These are phyloP conservation scores for Anabas testudineus DNA, from an alignment of 2,797 vertebrate genomes.

Conservation along the genomic window DNA sequence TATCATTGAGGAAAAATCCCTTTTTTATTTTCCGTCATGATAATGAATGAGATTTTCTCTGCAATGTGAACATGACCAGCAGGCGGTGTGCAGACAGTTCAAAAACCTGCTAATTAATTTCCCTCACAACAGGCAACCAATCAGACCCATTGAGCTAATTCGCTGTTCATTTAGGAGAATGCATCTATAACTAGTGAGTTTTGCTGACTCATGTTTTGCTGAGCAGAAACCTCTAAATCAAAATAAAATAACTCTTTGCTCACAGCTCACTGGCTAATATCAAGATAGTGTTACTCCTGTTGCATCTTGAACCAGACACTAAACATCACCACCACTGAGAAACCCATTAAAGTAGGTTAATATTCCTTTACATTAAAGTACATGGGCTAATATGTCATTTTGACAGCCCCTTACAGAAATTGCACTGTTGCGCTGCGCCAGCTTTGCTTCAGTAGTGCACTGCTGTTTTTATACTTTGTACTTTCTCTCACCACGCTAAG, in stretches of 20 bases:
- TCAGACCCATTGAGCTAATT: slow-evolving; percentile 41
- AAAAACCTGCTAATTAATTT: slow-evolving; percentile 62
- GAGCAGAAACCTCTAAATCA: slow-evolving; percentile 15
- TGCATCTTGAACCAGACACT: background rate
- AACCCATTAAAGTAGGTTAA: slow-evolving; percentile 31
- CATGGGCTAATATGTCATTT: slow-evolving; percentile 15
- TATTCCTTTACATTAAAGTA: slow-evolving; percentile 42
- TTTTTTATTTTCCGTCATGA: slow-evolving; percentile 31
- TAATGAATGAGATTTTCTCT: slow-evolving; percentile 58
- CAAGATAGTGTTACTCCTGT: slow-evolving; percentile 1
- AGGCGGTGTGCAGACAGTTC: slow-evolving; percentile 39
- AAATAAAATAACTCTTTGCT: background rate
- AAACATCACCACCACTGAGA: slow-evolving; percentile 20
- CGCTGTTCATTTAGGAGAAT: slow-evolving; percentile 34
- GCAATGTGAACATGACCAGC: slow-evolving; percentile 39
- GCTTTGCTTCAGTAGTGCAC: slow-evolving; percentile 35
- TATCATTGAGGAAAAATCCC: slow-evolving; percentile 32
- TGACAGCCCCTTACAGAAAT: slow-evolving; percentile 29
- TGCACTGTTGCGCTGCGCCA: slow-evolving; percentile 33
- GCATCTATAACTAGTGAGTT: slow-evolving; percentile 20
- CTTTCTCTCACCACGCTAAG: slow-evolving; percentile 55
- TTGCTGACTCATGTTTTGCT: slow-evolving; percentile 24
- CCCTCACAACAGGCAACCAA: slow-evolving; percentile 42
- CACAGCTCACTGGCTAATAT: background rate
- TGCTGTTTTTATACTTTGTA: slow-evolving; percentile 46